These are phyloP conservation scores for Hyles euphorbiae DNA, from an alignment of 1,140 invertebrate species.

Conservation along the genomic window DNA sequence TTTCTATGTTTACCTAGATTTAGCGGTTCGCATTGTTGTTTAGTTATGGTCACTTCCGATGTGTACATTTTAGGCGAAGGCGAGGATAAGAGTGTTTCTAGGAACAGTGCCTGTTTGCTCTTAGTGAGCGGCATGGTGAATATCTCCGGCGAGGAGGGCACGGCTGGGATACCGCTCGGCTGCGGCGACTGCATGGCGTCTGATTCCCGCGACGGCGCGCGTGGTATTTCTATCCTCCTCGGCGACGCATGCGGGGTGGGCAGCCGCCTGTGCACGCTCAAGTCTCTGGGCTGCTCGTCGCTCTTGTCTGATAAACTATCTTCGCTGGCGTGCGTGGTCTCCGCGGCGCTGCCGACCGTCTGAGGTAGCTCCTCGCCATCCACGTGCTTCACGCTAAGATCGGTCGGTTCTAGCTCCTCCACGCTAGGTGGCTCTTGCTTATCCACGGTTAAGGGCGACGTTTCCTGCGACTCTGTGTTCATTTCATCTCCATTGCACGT, in stretches of 20 bases:
- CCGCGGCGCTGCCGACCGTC: conserved; percentile 35
- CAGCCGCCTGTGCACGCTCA: conserved; percentile 73
- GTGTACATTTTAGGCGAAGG: conserved; percentile 75
- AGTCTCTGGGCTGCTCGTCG: conserved; percentile 77
- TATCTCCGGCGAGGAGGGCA: conserved; percentile 78
- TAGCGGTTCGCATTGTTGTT: conserved; percentile 79
- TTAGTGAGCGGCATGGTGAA: conserved; percentile 69
- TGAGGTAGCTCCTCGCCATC: conserved; percentile 23
- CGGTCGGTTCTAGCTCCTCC: conserved; percentile 68
- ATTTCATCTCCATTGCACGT: not conserved
- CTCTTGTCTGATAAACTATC: conserved; percentile 60
- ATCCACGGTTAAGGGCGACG: conserved; percentile 29
- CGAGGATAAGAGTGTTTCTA: conserved; percentile 76
- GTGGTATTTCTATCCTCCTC: conserved; percentile 58
- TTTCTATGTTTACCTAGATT: conserved; percentile 80
- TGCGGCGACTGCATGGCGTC: conserved; percentile 80
- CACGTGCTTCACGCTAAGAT: conserved; percentile 62
- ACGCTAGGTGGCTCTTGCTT: conserved; percentile 25
- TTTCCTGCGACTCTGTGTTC: not conserved
- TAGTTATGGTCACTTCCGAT: conserved; percentile 75
- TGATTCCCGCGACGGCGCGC: conserved; percentile 77
- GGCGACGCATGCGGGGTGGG: conserved; percentile 67
- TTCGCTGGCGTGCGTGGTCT: conserved; percentile 49
- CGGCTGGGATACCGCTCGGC: conserved; percentile 79
- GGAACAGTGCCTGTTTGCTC: conserved; percentile 75